Base-by-base conservation (phyloP, 2,113 vertebrate genomes). In the Vanacampus margaritifer region DNA sequence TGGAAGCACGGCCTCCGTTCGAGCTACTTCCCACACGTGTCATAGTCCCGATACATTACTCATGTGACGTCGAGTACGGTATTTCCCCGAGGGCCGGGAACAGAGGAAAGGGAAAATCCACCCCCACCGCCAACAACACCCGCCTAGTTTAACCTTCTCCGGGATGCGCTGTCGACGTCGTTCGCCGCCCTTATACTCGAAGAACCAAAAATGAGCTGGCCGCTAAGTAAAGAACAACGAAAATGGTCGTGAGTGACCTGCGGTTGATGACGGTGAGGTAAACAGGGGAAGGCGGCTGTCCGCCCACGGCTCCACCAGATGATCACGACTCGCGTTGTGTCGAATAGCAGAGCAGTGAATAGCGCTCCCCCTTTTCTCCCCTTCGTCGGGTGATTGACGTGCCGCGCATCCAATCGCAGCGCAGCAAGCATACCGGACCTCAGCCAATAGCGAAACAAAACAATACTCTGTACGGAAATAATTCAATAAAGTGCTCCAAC, bases 251-350 rank as follows among this genome's bases (percentile, higher is more conserved):
- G 12, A 62, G 37, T 24, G 36, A 41, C 36, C 36, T 3, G n/a
- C 11, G n/a, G 54, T 28, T 19, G 26, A 32, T 16, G 54, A 32
- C 54, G 78, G 75, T 72, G 70, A 69, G 69, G 76, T 80, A 74
- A 83, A 78, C 61, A 64, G 67, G 72, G 54, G 74, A 68, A 69
- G 71, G 73, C 70, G 26, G 13, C 45, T 66, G 32, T 81, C 87
- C 88, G 73, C 88, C 87, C 86, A 87, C 89, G 71, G 65, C 23
- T 72, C 60, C 0, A 69, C 79, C 66, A 76, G 75, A 80, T 73
- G 84, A 89, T 88, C 89, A 89, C 87, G 86, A 89, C 87, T 85
- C 80, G 23, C 45, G 79, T 82, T 81, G 84, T 83, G 85, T 82
- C 82, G 79, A 73, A 83, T 79, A 45, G 63, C 66, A 59, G 43